phyloP scores from a whole-genome alignment of 2,113 vertebrate genomes.

The Labeo catla region DNA sequence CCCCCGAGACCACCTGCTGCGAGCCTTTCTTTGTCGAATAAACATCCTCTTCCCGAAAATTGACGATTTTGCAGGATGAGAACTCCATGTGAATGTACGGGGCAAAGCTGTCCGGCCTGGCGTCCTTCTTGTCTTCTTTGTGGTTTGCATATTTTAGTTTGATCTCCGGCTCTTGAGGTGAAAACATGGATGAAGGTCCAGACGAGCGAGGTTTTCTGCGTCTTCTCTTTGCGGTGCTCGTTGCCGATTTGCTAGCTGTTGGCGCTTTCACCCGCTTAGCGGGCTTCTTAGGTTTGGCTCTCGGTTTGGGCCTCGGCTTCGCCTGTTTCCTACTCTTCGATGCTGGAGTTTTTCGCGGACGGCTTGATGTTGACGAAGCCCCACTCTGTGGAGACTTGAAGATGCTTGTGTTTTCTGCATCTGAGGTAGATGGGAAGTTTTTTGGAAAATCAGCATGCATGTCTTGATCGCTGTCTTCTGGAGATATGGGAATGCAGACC shows the following conservation, averaged over 20 bases:
- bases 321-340: not conserved
- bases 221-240: conserved; percentile 7
- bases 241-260: not conserved
- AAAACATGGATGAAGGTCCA: conserved; percentile 56
- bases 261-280: not conserved
- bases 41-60: conserved; percentile 72
- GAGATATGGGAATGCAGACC: not conserved
- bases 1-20: conserved; percentile 45
- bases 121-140: conserved; percentile 64
- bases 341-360: not conserved
- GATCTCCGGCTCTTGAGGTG: conserved; percentile 70
- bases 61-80: conserved; percentile 70
- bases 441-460: not conserved
- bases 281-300: not conserved
- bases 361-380: not conserved
- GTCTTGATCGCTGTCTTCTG: conserved; percentile 42
- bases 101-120: conserved; percentile 57
- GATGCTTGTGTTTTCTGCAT: conserved; percentile 19
- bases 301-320: conserved; percentile 20
- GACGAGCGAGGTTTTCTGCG: conserved; percentile 41
- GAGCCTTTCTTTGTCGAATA: conserved; percentile 24
- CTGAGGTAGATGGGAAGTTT: conserved; percentile 38
- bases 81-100: conserved; percentile 73
- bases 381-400: conserved; percentile 36
- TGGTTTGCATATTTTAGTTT: conserved; percentile 64